Conservation (phyloP, 2,797 vertebrate species). For the Arremon aurantiirostris region DNA sequence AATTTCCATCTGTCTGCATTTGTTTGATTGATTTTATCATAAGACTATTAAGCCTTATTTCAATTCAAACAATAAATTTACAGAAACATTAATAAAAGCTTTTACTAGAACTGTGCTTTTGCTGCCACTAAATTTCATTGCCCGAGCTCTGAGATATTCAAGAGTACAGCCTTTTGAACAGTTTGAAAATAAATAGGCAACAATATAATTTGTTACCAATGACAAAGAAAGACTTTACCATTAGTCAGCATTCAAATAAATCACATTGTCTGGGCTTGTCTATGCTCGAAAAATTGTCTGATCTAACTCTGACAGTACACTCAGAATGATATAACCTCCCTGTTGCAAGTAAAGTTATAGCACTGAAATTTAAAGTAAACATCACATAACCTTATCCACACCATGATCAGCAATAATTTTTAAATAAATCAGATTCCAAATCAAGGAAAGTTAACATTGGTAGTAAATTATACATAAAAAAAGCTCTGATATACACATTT, state of each 20-base stretch:
- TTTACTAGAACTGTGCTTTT: slow-evolving; percentile 11
- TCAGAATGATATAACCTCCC: background rate
- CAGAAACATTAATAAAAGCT: background rate
- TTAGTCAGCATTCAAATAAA: slow-evolving; percentile 44
- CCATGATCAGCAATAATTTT: background rate
- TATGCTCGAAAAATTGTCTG: background rate
- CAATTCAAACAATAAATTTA: background rate
- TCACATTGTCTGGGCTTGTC: background rate
- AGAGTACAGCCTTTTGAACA: background rate
- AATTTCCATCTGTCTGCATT: background rate
- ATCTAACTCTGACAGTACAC: background rate
- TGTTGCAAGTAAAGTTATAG: background rate
- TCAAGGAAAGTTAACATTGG: background rate
- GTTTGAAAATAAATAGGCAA: slow-evolving; percentile 20
- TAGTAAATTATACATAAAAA: background rate
- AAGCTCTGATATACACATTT: background rate
- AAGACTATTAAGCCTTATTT: background rate
- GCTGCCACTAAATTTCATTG: background rate
- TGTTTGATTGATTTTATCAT: background rate
- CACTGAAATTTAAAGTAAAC: background rate
- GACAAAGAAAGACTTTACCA: slow-evolving; percentile 2
- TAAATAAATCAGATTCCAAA: background rate
- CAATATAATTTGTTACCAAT: background rate
- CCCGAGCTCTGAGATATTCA: background rate
- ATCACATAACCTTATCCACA: background rate